phyloP scores from a whole-genome alignment of 2,797 vertebrate species.

The Furcifer pardalis region DNA sequence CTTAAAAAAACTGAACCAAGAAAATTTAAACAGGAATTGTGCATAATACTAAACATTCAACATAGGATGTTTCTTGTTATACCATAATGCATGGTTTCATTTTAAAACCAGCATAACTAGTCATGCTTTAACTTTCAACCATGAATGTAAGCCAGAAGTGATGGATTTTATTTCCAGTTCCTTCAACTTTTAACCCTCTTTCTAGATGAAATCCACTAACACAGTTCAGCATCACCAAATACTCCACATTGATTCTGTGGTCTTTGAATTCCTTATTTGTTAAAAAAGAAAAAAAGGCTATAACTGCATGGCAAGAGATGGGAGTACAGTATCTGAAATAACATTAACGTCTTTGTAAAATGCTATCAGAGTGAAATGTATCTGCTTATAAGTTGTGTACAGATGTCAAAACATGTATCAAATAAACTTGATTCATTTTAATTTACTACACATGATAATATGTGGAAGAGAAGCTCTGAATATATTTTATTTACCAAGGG shows the following conservation, averaged over 20 bases:
- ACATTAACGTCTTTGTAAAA: too few species aligned
- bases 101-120: slow-evolving; percentile 25
- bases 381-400: not conserved
- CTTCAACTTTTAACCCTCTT: not conserved
- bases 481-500: not conserved
- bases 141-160: slow-evolving; percentile 6
- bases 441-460: not conserved
- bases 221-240: not conserved
- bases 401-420: slow-evolving; percentile 4
- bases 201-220: not conserved
- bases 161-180: not conserved
- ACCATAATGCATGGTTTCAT: slow-evolving; percentile 24
- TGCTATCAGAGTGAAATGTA: not conserved
- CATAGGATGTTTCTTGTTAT: slow-evolving; percentile 49
- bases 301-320: too few species aligned
- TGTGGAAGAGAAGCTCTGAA: not conserved
- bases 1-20: slow-evolving; percentile 50
- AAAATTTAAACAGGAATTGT: slow-evolving; percentile 44
- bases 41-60: slow-evolving; percentile 45
- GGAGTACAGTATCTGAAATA: too few species aligned
- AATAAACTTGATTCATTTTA: too few species aligned
- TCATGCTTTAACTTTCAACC: slow-evolving; percentile 9
- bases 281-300: too few species aligned
- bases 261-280: not conserved
- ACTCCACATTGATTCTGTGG: not conserved